A percentile compares a stretch with the other conserved stretches of the same genome.
These are phyloP conservation scores for Deilephila porcellus DNA, from an alignment of 2,888 invertebrate genomes.

Conservation along the genomic window DNA sequence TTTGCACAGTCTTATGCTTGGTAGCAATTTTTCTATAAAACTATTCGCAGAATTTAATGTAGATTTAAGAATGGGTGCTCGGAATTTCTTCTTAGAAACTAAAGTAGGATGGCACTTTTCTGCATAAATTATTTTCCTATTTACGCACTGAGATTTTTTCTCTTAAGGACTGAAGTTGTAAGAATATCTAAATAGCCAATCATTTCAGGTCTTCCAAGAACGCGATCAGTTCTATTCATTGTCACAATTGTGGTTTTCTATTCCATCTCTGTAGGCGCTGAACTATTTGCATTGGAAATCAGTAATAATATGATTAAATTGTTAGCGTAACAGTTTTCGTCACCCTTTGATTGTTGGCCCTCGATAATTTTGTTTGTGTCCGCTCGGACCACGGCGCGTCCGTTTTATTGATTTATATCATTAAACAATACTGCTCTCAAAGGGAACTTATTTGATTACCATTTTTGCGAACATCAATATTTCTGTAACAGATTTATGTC, in stretches of 20 bases:
- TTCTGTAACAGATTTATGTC: conserved; percentile 11
- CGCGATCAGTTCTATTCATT: background rate
- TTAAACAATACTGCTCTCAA: conserved; percentile 51
- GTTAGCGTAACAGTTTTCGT: conserved; percentile 53
- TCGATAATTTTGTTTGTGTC: conserved; percentile 60
- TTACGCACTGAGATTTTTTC: background rate
- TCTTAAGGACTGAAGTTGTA: background rate
- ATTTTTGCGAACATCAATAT: conserved; percentile 16
- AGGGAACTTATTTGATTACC: conserved; percentile 29
- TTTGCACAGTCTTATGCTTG: no score
- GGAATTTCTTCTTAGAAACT: no score
- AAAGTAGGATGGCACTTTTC: no score
- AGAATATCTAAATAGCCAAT: background rate
- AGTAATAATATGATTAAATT: conserved; percentile 68
- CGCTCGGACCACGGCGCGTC: conserved; percentile 32
- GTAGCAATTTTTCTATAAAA: no score
- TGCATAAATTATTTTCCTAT: no score
- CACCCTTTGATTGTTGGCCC: conserved; percentile 72
- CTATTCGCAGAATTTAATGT: no score
- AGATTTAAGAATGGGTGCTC: no score
- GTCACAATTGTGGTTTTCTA: conserved; percentile 7
- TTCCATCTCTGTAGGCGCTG: conserved; percentile 22
- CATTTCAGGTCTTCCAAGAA: background rate
- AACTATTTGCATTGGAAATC: conserved; percentile 81
- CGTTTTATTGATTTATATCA: conserved; percentile 65